Percentiles rank a stretch among this genome's conserved stretches.
Conservation (phyloP, 2,888 invertebrate genomes). For the Carabus problematicus region DNA sequence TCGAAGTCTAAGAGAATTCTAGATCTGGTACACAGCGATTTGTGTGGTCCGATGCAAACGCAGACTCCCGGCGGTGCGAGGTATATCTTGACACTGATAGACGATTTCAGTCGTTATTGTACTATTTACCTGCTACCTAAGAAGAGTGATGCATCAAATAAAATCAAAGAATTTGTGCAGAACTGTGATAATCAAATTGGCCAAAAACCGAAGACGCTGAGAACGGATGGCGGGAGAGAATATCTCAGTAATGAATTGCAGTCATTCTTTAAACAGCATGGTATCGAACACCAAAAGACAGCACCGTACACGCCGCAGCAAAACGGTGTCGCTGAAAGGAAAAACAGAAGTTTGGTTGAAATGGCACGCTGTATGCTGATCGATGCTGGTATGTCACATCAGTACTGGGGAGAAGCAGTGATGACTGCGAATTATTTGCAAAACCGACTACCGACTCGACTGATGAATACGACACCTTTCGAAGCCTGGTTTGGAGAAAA, state of each 20-base stretch:
- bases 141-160: conserved; percentile 45
- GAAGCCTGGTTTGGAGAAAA: conserved; percentile 9
- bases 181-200: conserved; percentile 31
- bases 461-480: background rate
- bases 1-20: conserved; percentile 24
- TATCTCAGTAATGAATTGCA: conserved; percentile 45
- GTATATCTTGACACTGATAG: conserved; percentile 50
- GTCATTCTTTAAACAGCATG: conserved; percentile 45
- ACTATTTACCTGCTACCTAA: conserved; percentile 45
- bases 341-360: conserved; percentile 46
- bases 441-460: conserved; percentile 20
- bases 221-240: conserved; percentile 48
- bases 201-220: conserved; percentile 42
- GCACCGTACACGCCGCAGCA: conserved; percentile 20
- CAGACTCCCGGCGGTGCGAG: conserved; percentile 46
- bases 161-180: conserved; percentile 43
- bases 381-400: conserved; percentile 26
- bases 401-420: conserved; percentile 36
- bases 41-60: conserved; percentile 51
- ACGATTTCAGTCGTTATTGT: conserved; percentile 50
- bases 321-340: conserved; percentile 17
- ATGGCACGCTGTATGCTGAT: conserved; percentile 43
- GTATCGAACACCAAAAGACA: conserved; percentile 44
- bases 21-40: conserved; percentile 49
- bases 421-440: conserved; percentile 36